Evolutionary conservation across 2,113 vertebrate species (phyloP).

Genomic region (Oxygymnocypris stewartii): DNA sequence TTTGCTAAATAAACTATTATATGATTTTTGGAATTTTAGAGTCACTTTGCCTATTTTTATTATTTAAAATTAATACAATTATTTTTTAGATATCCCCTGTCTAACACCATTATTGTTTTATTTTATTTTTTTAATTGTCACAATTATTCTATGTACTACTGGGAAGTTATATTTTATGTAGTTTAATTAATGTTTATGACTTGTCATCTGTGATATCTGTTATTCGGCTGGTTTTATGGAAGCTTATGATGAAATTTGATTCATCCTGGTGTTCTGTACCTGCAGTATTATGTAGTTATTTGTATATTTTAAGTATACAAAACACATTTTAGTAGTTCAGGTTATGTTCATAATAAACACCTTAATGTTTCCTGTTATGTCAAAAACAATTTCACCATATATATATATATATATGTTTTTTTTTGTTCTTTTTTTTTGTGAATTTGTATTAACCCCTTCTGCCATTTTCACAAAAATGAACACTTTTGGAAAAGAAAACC

Average conservation of each 20-base stretch:
- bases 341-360: not conserved
- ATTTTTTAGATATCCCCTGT: not conserved
- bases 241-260: not conserved
- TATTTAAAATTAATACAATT: not conserved
- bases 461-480: not conserved
- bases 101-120: not conserved
- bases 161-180: not conserved
- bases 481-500: not conserved
- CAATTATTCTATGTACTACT: not conserved
- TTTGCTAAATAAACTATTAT: not conserved
- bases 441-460: not conserved
- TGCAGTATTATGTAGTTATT: not conserved
- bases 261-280: not conserved
- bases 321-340: not conserved
- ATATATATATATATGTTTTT: too few relatives aligned
- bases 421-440: not conserved
- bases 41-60: too few relatives aligned
- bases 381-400: too few relatives aligned
- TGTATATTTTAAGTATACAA: not conserved
- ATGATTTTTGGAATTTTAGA: not conserved
- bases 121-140: not conserved
- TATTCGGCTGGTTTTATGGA: not conserved
- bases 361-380: too few relatives aligned
- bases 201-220: not conserved
- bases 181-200: not conserved